These are phyloP conservation scores for Temnothorax longispinosus DNA, from an alignment of 1,140 invertebrate genomes.

Conservation along the genomic window DNA sequence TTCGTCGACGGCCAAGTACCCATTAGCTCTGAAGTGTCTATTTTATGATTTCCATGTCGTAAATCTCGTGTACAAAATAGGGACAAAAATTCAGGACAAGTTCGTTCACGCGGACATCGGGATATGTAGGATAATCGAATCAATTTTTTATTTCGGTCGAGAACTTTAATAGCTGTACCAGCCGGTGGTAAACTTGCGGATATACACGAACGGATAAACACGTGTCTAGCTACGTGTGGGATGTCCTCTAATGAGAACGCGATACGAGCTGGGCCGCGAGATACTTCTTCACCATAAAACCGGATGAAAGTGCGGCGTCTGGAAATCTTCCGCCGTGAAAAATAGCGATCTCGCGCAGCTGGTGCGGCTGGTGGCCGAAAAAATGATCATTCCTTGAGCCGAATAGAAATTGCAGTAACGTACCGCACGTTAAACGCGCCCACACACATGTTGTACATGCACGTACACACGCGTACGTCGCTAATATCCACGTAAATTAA, in stretches of 20 bases:
- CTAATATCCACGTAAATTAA: slow-evolving; percentile 13
- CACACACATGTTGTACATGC: too few relatives aligned
- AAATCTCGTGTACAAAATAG: background rate
- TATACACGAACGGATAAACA: background rate
- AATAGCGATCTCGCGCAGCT: slow-evolving; percentile 30
- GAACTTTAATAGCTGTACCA: background rate
- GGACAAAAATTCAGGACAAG: background rate
- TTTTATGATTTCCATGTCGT: background rate
- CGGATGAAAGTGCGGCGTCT: background rate
- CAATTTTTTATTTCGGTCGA: background rate
- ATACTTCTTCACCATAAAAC: slow-evolving; percentile 27
- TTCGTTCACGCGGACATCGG: background rate
- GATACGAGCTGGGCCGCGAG: slow-evolving; percentile 1
- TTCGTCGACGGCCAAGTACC: slow-evolving; percentile 8
- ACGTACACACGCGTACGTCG: background rate
- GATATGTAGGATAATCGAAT: background rate
- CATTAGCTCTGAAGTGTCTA: slow-evolving; percentile 34
- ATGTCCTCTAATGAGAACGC: slow-evolving; percentile 21
- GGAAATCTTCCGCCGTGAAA: slow-evolving; percentile 29
- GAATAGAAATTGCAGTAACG: slow-evolving; percentile 43
- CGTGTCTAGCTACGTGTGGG: background rate
- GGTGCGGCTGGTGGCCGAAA: background rate
- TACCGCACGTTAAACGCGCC: background rate
- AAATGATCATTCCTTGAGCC: slow-evolving; percentile 35
- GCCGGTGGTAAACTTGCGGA: background rate